Conservation (phyloP, 1,140 invertebrate genomes). For the Drosophila persimilis region DNA sequence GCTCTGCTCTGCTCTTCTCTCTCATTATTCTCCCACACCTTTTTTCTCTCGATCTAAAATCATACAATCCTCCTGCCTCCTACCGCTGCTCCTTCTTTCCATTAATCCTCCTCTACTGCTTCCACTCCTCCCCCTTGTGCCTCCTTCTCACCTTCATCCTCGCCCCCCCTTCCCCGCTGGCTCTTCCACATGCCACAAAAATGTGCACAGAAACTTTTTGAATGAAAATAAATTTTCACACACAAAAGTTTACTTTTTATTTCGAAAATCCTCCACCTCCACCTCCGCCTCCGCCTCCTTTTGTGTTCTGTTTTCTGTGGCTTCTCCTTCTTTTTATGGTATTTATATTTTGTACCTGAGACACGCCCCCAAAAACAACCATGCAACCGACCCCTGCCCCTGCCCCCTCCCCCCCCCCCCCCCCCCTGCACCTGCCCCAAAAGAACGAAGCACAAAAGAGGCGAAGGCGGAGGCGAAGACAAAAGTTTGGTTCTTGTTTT, state of each 20-base stretch:
- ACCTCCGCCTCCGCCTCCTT: background rate
- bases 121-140: slow-evolving; percentile 22
- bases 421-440: slow-evolving; percentile 40
- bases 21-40: too few species aligned
- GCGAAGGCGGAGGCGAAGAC: slow-evolving; percentile 14
- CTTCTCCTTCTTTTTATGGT: slow-evolving; percentile 32
- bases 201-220: slow-evolving; percentile 60
- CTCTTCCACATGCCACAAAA: slow-evolving; percentile 7
- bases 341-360: slow-evolving; percentile 40
- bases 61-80: background rate
- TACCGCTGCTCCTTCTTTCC: background rate
- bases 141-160: slow-evolving; percentile 10
- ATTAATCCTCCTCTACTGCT: background rate
- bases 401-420: slow-evolving; percentile 26
- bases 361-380: slow-evolving; percentile 28
- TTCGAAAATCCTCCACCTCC: slow-evolving; percentile 13
- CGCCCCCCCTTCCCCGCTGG: background rate
- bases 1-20: slow-evolving; percentile 10
- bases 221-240: slow-evolving; percentile 76
- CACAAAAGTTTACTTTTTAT: slow-evolving; percentile 47
- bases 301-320: background rate
- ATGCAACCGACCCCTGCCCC: slow-evolving; percentile 23
- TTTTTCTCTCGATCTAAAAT: too few species aligned
- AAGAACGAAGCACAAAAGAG: slow-evolving; percentile 5
- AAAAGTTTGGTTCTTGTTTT: slow-evolving; percentile 27